These are phyloP conservation scores for Lytechinus pictus DNA, from an alignment of 35 echinoderm and acorn worm genomes.

Conservation along the genomic window DNA sequence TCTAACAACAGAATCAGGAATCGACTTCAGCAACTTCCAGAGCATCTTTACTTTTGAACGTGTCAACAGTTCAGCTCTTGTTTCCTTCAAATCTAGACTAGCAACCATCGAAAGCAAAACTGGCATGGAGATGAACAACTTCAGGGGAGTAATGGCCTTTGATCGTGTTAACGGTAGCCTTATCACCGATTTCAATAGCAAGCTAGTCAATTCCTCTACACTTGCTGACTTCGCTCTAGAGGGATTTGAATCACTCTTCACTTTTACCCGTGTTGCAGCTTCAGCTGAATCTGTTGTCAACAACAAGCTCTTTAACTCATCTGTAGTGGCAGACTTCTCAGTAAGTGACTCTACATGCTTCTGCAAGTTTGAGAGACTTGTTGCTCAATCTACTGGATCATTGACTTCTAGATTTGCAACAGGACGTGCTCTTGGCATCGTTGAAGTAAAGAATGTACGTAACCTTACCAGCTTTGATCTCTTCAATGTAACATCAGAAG, in stretches of 20 bases:
- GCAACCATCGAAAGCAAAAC: conserved; percentile 22
- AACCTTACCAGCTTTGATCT: conserved; percentile 41
- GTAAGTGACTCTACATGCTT: not conserved
- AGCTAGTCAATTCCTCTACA: too few relatives aligned
- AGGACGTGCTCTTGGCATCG: not conserved
- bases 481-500: not conserved
- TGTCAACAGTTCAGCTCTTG: conserved; percentile 60
- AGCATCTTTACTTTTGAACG: conserved; percentile 57
- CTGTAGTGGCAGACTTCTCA: not conserved
- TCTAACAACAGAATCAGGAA: conserved; percentile 45
- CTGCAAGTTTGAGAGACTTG: conserved; percentile 29
- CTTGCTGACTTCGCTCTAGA: too few relatives aligned
- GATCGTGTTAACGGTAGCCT: conserved; percentile 64
- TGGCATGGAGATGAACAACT: conserved; percentile 58
- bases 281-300: too few relatives aligned
- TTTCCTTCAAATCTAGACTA: conserved; percentile 51
- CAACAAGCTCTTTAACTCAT: too few relatives aligned
- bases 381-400: not conserved
- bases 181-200: too few relatives aligned
- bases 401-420: not conserved
- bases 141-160: conserved; percentile 51
- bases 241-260: too few relatives aligned
- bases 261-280: too few relatives aligned
- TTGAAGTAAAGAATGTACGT: conserved; percentile 22
- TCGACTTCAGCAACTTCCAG: conserved; percentile 58